Percentiles rank a stretch among this genome's conserved stretches.
These are phyloP conservation scores for Amiota mariae DNA, from an alignment of 2,888 invertebrate species.

Conservation along the genomic window DNA sequence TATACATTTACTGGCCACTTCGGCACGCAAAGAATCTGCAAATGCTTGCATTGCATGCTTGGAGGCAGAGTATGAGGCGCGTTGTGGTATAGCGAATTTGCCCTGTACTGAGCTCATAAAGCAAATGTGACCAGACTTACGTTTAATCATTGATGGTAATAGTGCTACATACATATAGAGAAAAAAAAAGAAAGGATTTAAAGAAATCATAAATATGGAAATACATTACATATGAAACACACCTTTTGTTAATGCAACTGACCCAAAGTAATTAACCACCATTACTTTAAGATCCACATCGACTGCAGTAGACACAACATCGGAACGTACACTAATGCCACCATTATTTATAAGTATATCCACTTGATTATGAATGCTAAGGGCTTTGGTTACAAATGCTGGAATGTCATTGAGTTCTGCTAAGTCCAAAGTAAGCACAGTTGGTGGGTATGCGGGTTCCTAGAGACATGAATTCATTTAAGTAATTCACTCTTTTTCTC, in stretches of 20 bases:
- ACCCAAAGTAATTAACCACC: slow-evolving; percentile 95
- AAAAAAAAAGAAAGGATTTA: slow-evolving; percentile 4
- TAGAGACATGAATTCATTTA: slow-evolving; percentile 33
- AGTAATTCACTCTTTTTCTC: background rate
- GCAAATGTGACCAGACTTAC: slow-evolving; percentile 85
- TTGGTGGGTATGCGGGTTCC: slow-evolving; percentile 81
- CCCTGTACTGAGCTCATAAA: slow-evolving; percentile 96
- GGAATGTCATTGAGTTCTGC: slow-evolving; percentile 80
- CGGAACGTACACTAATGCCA: slow-evolving; percentile 88
- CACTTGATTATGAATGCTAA: slow-evolving; percentile 82
- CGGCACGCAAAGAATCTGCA: slow-evolving; percentile 91
- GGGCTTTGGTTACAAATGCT: slow-evolving; percentile 78
- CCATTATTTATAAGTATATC: slow-evolving; percentile 94
- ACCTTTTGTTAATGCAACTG: slow-evolving; percentile 94
- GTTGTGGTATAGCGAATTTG: slow-evolving; percentile 89
- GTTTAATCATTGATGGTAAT: slow-evolving; percentile 86
- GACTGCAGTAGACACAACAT: slow-evolving; percentile 81
- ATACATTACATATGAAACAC: slow-evolving; percentile 50
- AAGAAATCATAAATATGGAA: background rate
- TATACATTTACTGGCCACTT: slow-evolving; percentile 84
- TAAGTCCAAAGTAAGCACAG: slow-evolving; percentile 84
- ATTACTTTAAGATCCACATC: slow-evolving; percentile 91
- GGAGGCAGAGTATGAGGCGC: slow-evolving; percentile 91
- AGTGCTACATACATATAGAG: slow-evolving; percentile 77
- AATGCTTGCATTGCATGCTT: slow-evolving; percentile 97